Evolutionary conservation across 1,140 invertebrate species (phyloP).

Genomic region (Ruditapes philippinarum): DNA sequence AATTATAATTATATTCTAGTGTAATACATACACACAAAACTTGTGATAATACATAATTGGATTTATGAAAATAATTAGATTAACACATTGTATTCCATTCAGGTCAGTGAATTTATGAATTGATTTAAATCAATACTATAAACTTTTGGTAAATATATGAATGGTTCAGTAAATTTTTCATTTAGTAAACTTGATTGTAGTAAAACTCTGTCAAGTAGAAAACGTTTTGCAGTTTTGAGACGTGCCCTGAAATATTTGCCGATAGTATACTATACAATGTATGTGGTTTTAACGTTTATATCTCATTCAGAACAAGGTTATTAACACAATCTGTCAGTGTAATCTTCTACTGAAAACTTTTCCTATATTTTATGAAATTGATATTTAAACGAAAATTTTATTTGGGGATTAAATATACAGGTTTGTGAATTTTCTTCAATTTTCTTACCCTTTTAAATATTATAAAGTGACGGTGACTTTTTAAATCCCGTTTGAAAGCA

Average conservation of each 20-base stretch:
- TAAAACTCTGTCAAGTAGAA: neutral
- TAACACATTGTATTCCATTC: neutral
- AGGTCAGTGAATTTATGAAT: slow-evolving; percentile 38
- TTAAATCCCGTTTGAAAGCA: too few species aligned
- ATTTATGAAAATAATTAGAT: neutral
- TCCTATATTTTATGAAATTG: neutral
- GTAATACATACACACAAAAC: neutral
- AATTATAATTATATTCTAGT: neutral
- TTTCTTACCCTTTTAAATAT: too few species aligned
- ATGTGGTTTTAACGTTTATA: neutral
- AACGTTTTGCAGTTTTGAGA: slow-evolving; percentile 7
- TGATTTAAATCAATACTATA: neutral
- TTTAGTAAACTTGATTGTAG: neutral
- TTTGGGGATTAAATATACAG: neutral
- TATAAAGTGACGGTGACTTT: too few species aligned
- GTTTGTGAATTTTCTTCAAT: neutral
- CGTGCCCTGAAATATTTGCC: slow-evolving; percentile 16
- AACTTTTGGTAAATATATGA: neutral
- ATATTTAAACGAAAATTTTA: neutral
- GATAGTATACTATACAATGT: slow-evolving; percentile 13
- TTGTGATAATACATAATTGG: neutral
- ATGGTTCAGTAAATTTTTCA: neutral
- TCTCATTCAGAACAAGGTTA: slow-evolving; percentile 23
- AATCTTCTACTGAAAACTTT: neutral
- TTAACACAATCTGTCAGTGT: slow-evolving; percentile 8